These are phyloP conservation scores for Barypeithes pellucidus DNA, from an alignment of 2,888 invertebrate species.

Conservation along the genomic window DNA sequence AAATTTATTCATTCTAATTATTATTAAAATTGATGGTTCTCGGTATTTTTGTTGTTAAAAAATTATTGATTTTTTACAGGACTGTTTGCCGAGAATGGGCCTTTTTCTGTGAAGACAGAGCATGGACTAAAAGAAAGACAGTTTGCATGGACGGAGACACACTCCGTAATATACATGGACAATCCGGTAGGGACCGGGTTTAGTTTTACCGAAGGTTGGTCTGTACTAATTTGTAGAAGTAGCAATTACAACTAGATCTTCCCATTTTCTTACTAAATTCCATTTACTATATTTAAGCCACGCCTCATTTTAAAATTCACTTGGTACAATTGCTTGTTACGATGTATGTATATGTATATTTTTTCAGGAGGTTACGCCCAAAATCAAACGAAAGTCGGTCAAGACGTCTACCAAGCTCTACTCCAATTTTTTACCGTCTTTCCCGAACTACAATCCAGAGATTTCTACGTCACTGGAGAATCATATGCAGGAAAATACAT, in stretches of 20 bases:
- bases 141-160: constrained; percentile 87
- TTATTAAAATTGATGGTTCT: no score
- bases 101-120: constrained; percentile 66
- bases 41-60: background rate
- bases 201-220: constrained; percentile 83
- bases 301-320: no score
- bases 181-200: constrained; percentile 92
- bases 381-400: constrained; percentile 86
- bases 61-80: constrained; percentile 71
- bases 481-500: constrained; percentile 88
- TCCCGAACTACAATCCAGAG: constrained; percentile 80
- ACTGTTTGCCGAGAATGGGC: constrained; percentile 85
- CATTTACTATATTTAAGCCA: no score
- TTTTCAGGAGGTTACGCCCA: constrained; percentile 79
- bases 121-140: constrained; percentile 76
- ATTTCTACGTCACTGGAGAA: constrained; percentile 92
- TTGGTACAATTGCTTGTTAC: no score
- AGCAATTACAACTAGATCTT: no score
- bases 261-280: no score
- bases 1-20: no score
- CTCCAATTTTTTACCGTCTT: constrained; percentile 90
- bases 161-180: constrained; percentile 90
- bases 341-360: background rate
- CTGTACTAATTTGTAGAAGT: no score
- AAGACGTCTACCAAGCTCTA: constrained; percentile 83